phyloP scores from a whole-genome alignment of 2,113 vertebrate genomes.

The Excalfactoria chinensis region DNA sequence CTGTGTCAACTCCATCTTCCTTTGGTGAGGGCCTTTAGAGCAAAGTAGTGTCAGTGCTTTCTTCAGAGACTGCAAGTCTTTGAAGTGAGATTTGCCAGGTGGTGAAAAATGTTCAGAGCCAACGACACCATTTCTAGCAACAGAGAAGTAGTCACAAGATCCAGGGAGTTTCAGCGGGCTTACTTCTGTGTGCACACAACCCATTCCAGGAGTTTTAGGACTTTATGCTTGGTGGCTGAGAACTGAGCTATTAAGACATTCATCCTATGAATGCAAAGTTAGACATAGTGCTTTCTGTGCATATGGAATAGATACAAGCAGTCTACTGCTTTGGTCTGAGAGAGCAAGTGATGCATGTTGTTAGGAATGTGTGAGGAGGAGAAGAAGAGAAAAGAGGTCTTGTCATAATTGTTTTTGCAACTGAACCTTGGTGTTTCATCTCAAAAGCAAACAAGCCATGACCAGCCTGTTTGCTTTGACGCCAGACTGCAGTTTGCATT shows the following conservation, averaged over 20 bases:
- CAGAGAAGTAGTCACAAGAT: background rate
- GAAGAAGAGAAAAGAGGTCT: background rate
- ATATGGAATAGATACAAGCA: background rate
- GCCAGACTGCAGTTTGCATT: slow-evolving; percentile 3
- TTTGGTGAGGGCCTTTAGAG: background rate
- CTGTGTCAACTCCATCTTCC: background rate
- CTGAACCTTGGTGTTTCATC: background rate
- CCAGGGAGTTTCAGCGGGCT: background rate
- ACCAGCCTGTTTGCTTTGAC: background rate
- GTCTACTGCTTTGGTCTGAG: background rate
- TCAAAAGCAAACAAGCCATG: background rate
- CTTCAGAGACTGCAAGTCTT: background rate
- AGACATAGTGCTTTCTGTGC: background rate
- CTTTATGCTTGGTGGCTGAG: background rate
- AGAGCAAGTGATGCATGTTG: background rate
- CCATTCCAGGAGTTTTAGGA: background rate
- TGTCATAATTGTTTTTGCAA: background rate
- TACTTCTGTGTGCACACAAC: background rate
- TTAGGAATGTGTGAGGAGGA: background rate
- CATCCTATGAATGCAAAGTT: background rate
- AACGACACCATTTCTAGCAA: background rate
- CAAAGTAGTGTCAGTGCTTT: background rate
- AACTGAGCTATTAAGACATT: background rate
- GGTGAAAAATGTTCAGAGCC: background rate
- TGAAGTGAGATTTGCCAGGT: background rate